Evolutionary conservation across 1,140 invertebrate genomes (phyloP).

Genomic region (Diabrotica undecimpunctata): DNA sequence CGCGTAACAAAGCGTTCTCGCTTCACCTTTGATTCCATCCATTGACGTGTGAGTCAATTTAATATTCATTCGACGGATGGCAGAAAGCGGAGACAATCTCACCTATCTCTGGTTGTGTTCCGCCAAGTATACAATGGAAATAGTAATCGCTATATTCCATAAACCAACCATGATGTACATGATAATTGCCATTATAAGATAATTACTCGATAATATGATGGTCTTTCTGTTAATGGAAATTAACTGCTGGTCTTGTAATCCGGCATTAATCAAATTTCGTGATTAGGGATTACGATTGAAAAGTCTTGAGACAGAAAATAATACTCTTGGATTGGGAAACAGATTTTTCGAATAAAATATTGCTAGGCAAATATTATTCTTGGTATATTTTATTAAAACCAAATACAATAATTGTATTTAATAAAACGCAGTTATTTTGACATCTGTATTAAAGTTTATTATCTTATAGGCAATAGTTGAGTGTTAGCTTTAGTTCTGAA

Average conservation of each 20-base stretch:
- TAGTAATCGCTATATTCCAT: constrained; percentile 16
- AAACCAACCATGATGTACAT: constrained; percentile 13
- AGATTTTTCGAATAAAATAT: too few species aligned
- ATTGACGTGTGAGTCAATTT: background rate
- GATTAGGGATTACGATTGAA: background rate
- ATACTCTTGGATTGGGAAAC: too few species aligned
- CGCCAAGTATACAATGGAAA: constrained; percentile 13
- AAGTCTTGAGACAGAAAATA: too few species aligned
- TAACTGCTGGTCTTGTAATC: constrained; percentile 3
- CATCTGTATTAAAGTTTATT: too few species aligned
- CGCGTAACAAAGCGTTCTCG: background rate
- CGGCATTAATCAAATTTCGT: constrained; percentile 12
- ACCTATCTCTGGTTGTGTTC: background rate
- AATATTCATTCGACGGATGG: background rate
- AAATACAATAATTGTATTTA: too few species aligned
- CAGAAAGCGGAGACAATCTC: constrained; percentile 11
- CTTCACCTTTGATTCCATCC: background rate
- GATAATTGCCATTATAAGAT: constrained; percentile 19
- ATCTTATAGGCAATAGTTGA: too few species aligned
- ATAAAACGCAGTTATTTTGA: too few species aligned
- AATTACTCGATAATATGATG: constrained; percentile 11
- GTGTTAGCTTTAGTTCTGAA: too few species aligned
- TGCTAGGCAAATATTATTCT: too few species aligned
- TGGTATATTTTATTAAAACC: too few species aligned
- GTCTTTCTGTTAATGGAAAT: constrained; percentile 17